Evolutionary conservation across 37 sponge, comb jelly and placozoan species (phyloP).

Genomic region (Chondrosia reniformis): DNA sequence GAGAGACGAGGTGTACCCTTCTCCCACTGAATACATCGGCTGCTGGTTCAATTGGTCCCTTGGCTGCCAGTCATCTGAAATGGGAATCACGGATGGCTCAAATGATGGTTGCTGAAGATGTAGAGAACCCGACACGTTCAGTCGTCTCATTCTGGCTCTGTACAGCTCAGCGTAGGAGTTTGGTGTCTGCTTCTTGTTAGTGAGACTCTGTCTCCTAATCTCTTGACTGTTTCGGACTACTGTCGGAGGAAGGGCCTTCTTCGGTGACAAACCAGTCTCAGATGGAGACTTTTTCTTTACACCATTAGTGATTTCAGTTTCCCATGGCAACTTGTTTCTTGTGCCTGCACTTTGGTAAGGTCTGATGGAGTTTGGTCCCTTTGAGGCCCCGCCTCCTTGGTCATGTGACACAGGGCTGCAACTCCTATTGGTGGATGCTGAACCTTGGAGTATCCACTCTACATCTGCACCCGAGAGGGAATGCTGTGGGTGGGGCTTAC

Average conservation of each 20-base stretch:
- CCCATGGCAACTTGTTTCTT: conserved; percentile 63
- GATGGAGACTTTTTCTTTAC: background rate
- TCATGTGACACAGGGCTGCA: background rate
- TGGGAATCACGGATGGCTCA: background rate
- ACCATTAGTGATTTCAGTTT: conserved; percentile 9
- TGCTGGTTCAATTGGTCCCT: no score
- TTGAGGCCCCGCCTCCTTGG: background rate
- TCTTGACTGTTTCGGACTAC: background rate
- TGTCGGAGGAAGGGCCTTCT: background rate
- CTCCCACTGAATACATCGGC: no score
- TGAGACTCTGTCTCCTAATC: background rate
- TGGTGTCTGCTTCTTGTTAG: background rate
- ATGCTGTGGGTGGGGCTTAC: conserved; percentile 9
- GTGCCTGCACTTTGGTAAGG: conserved; percentile 74
- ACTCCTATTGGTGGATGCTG: background rate
- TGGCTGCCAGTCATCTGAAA: no score
- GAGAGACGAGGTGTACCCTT: background rate
- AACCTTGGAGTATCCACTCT: conserved; percentile 68
- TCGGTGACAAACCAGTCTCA: background rate
- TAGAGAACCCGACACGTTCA: background rate
- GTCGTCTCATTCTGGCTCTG: background rate
- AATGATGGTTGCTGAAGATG: background rate
- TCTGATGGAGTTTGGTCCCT: conserved; percentile 26
- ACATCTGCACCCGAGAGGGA: conserved; percentile 57
- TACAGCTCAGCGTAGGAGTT: conserved; percentile 16